Evolutionary conservation across 2,888 invertebrate genomes (phyloP).

Genomic region (Nemotelus nigrinus): DNA sequence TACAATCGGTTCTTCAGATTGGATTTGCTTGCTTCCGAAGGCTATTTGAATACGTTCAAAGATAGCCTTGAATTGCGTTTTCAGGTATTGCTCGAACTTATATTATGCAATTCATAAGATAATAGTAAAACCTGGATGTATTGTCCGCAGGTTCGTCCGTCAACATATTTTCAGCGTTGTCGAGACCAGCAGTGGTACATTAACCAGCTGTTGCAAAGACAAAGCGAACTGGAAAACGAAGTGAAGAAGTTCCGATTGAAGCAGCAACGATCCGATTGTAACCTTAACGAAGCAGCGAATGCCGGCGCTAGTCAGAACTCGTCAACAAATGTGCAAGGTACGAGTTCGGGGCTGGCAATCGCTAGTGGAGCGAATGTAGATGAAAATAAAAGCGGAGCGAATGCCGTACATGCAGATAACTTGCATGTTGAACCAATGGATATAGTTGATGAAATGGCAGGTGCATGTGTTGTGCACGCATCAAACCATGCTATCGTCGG

Average conservation of each 20-base stretch:
- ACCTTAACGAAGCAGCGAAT: neutral
- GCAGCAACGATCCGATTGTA: neutral
- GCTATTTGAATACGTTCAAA: slow-evolving; percentile 84
- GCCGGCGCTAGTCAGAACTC: neutral
- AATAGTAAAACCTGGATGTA: neutral
- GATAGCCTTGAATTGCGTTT: slow-evolving; percentile 86
- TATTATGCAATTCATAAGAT: neutral
- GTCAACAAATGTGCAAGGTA: neutral
- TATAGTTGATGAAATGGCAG: no score
- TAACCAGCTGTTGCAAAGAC: slow-evolving; percentile 81
- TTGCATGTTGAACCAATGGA: no score
- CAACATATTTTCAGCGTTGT: slow-evolving; percentile 92
- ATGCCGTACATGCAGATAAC: neutral
- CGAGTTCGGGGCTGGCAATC: neutral
- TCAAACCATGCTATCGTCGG: no score
- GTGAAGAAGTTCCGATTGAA: slow-evolving; percentile 74
- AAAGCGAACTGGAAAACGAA: slow-evolving; percentile 82
- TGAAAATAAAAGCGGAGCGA: neutral
- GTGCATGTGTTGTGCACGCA: no score
- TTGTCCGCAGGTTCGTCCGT: slow-evolving; percentile 81
- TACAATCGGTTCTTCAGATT: slow-evolving; percentile 93
- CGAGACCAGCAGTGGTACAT: slow-evolving; percentile 94
- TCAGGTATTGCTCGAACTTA: slow-evolving; percentile 46
- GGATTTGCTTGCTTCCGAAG: slow-evolving; percentile 88
- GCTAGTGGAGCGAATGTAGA: neutral